A percentile compares a stretch with the other conserved stretches of the same genome.
phyloP scores from a whole-genome alignment of 2,113 vertebrate species.

The Bufo gargarizans region DNA sequence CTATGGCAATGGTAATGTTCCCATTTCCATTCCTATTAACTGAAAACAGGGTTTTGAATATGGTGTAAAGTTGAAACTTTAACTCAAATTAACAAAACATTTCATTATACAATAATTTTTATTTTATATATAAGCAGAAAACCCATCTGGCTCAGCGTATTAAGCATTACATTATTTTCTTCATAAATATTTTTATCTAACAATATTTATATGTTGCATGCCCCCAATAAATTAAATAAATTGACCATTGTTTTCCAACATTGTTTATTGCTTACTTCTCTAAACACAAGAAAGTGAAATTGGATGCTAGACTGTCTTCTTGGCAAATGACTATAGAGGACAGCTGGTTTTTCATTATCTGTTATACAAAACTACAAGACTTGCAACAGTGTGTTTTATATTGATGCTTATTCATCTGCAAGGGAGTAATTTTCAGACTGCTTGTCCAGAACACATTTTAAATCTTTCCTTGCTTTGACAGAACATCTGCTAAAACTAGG shows the following conservation, averaged over 20 bases:
- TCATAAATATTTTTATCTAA: too few relatives aligned
- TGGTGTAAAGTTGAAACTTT: too few relatives aligned
- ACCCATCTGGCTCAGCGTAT: too few relatives aligned
- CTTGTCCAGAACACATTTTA: slow-evolving; percentile 66
- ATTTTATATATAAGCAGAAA: too few relatives aligned
- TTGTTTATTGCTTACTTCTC: slow-evolving; percentile 56
- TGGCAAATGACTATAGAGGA: slow-evolving; percentile 64
- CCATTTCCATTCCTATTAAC: too few relatives aligned
- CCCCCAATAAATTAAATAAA: too few relatives aligned
- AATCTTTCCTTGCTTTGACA: slow-evolving; percentile 70
- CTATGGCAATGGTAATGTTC: too few relatives aligned
- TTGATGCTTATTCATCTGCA: slow-evolving; percentile 66
- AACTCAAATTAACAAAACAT: too few relatives aligned
- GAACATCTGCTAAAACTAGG: slow-evolving; percentile 69
- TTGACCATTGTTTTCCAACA: slow-evolving; percentile 4
- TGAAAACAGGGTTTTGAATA: too few relatives aligned
- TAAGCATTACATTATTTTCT: too few relatives aligned
- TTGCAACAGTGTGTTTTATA: slow-evolving; percentile 59
- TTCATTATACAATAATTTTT: too few relatives aligned
- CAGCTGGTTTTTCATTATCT: slow-evolving; percentile 74
- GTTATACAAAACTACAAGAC: slow-evolving; percentile 62
- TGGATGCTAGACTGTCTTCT: slow-evolving; percentile 55
- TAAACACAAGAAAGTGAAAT: slow-evolving; percentile 62
- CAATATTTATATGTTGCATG: too few relatives aligned
- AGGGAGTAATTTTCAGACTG: slow-evolving; percentile 69